phyloP scores from a whole-genome alignment of 2,888 invertebrate species.

The Hermaeophaga mercurialis region DNA sequence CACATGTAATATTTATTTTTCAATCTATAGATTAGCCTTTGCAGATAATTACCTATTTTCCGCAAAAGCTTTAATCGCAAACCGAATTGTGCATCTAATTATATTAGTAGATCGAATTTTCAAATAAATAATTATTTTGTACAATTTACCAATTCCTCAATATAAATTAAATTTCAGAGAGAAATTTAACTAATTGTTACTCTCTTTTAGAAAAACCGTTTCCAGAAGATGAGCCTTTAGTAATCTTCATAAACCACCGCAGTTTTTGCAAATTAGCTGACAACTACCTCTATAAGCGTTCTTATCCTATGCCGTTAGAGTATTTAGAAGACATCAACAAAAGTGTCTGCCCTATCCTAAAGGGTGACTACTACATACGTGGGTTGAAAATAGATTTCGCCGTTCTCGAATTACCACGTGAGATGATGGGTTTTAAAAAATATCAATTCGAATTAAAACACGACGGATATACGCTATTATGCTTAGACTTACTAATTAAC shows the following conservation, averaged over 20 bases:
- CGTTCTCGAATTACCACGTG: background rate
- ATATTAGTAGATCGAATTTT: too few species aligned
- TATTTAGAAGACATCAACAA: background rate
- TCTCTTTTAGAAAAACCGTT: slow-evolving; percentile 13
- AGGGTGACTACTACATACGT: slow-evolving; percentile 18
- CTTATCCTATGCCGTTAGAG: background rate
- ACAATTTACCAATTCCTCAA: too few species aligned
- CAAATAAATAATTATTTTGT: too few species aligned
- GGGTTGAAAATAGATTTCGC: slow-evolving; percentile 12
- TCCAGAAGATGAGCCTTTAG: background rate
- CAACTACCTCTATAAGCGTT: slow-evolving; percentile 12
- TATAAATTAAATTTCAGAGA: background rate
- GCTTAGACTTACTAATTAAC: slow-evolving; percentile 5
- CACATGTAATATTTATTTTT: too few species aligned
- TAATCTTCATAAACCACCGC: slow-evolving; percentile 14
- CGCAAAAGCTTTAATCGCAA: too few species aligned
- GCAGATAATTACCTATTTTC: too few species aligned
- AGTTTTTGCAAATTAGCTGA: slow-evolving; percentile 21
- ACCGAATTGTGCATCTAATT: too few species aligned
- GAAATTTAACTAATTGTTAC: background rate
- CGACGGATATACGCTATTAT: slow-evolving; percentile 11
- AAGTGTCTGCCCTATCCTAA: slow-evolving; percentile 18
- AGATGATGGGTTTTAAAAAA: slow-evolving; percentile 13
- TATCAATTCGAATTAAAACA: slow-evolving; percentile 23
- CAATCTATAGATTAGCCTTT: too few species aligned